Base-by-base conservation (phyloP, 2,113 vertebrate genomes). In the Acrocephalus arundinaceus region DNA sequence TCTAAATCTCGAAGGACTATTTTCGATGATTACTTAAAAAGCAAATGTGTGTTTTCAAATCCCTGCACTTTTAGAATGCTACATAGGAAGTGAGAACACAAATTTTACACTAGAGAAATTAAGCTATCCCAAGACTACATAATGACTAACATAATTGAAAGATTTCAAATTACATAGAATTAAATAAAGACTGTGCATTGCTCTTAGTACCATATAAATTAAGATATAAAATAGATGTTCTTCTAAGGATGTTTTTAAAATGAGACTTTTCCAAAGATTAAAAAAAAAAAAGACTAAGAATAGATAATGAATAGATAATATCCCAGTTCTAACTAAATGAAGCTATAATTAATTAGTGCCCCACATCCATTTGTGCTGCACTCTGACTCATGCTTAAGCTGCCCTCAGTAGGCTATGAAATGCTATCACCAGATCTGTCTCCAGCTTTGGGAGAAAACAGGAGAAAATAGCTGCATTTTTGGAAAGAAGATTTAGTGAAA, bases 341-440 rank as follows among this genome's bases (percentile, higher is more conserved):
- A 43, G 41, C 15, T 49, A 10, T 28, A 59, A 78, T 9, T 72
- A 46, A 58, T 67, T 59, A 71, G 43, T 59, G 33, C 4, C 22
- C 25, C 33, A 25, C 13, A 82, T 35, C 58, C 51, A 25, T 23
- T 90, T 68, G 54, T 68, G 54, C 49, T 68, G 49, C 35, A 37
- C 58, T 87, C 35, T 46, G 61, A 72, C 16, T 76, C 52, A 76
- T 31, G 23, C 11, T 72, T 65, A 61, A 79, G 0, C 5, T 45
- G 24, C 39, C 27, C 58, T 78, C 27, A 27, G 27, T 5, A 84
- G 17, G 13, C 31, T 37, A 13, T 0, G 0, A 11, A 85, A 65
- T 11, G 7, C 33, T 39, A 19, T 23, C 71, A 73, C 41, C 31
- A 67, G 28, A 65, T 21, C 18, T 61, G 8, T 13, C 6, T 55